phyloP scores from a whole-genome alignment of 2,888 invertebrate genomes.

The Phortica magna region DNA sequence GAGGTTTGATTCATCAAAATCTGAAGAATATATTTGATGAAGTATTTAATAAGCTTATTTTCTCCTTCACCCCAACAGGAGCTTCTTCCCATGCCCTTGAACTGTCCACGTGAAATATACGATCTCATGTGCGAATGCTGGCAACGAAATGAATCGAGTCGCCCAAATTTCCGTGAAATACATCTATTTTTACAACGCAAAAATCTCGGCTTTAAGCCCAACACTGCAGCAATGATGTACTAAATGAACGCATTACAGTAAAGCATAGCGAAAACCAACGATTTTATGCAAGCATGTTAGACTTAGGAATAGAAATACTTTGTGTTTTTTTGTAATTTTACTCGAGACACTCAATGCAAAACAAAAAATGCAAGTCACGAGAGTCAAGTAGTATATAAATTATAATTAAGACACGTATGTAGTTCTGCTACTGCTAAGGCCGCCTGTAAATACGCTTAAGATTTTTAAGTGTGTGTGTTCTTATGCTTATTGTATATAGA shows the following conservation, averaged over 20 bases:
- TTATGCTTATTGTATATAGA: constrained; percentile 9
- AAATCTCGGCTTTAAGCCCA: constrained; percentile 81
- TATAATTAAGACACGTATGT: not conserved
- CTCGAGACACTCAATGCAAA: not conserved
- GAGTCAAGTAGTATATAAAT: constrained; percentile 24
- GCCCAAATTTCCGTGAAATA: constrained; percentile 90
- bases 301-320: not conserved
- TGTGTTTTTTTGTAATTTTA: not conserved
- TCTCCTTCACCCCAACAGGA: constrained; percentile 74
- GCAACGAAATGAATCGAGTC: constrained; percentile 87
- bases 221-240: constrained; percentile 69
- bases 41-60: too few species aligned
- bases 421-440: not conserved
- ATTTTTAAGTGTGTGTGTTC: not conserved
- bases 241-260: constrained; percentile 44
- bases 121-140: constrained; percentile 93
- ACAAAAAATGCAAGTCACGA: not conserved
- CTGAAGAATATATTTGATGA: not conserved
- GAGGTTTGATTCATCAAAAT: not conserved
- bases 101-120: constrained; percentile 91
- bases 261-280: constrained; percentile 44
- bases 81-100: constrained; percentile 84
- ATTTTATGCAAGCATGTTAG: constrained; percentile 39
- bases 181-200: constrained; percentile 90
- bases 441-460: constrained; percentile 27